These are phyloP conservation scores for Yasuhikotakia modesta DNA, from an alignment of 2,797 vertebrate genomes.

Conservation along the genomic window DNA sequence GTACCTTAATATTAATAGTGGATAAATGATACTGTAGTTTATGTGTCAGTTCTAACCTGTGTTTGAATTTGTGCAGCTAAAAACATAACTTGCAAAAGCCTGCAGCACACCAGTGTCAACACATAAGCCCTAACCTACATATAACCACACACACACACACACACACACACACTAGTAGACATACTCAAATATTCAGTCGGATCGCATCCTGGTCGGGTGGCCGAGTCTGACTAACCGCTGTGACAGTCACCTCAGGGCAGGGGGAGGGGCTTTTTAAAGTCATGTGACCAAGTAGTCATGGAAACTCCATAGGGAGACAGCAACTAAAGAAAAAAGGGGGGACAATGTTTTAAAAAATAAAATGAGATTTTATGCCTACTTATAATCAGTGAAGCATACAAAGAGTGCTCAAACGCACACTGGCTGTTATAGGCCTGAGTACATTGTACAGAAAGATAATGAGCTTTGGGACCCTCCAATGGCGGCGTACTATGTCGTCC, in stretches of 20 bases:
- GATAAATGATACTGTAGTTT: neutral
- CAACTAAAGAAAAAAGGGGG: conserved; percentile 42
- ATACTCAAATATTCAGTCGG: conserved; percentile 49
- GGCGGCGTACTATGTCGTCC: neutral
- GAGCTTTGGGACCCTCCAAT: conserved; percentile 51
- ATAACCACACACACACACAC: conserved; percentile 16
- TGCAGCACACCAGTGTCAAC: neutral
- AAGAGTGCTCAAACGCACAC: conserved; percentile 61
- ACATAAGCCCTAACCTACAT: conserved; percentile 10
- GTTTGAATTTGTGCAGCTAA: neutral
- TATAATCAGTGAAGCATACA: conserved; percentile 71
- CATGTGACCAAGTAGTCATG: conserved; percentile 75
- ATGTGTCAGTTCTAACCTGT: neutral
- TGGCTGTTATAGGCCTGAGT: conserved; percentile 67
- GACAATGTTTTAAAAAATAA: conserved; percentile 74
- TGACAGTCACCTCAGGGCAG: conserved; percentile 67
- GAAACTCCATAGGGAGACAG: conserved; percentile 66
- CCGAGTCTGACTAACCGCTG: conserved; percentile 64
- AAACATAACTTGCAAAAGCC: neutral
- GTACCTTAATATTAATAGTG: neutral
- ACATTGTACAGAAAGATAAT: conserved; percentile 67
- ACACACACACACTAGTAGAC: conserved; percentile 39
- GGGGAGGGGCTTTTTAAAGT: conserved; percentile 63
- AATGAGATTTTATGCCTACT: conserved; percentile 76
- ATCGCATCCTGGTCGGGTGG: conserved; percentile 54